Evolutionary conservation across 2,888 invertebrate genomes (phyloP).

Genomic region (Elegia similella): DNA sequence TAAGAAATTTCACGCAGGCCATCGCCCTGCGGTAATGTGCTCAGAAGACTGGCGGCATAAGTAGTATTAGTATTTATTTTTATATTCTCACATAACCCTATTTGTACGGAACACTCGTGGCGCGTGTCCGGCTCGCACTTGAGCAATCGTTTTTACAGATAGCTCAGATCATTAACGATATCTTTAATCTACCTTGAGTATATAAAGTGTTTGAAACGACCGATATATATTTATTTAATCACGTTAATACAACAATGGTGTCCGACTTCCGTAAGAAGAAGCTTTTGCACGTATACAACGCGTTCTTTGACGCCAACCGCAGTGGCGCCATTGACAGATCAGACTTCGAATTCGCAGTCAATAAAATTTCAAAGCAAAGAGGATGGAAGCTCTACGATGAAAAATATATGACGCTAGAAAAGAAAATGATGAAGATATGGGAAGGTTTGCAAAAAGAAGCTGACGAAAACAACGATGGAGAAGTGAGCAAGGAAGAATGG

Average conservation of each 20-base stretch:
- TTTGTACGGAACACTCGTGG: too few species aligned
- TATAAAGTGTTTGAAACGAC: not conserved
- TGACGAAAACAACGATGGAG: slow-evolving; percentile 91
- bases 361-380: slow-evolving; percentile 90
- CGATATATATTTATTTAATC: not conserved
- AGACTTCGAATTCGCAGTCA: slow-evolving; percentile 92
- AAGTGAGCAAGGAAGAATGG: slow-evolving; percentile 76
- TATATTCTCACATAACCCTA: too few species aligned
- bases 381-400: slow-evolving; percentile 88
- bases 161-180: not conserved
- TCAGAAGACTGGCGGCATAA: too few species aligned
- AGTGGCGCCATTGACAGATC: slow-evolving; percentile 93
- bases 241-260: slow-evolving; percentile 75
- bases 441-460: slow-evolving; percentile 89
- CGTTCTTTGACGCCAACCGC: slow-evolving; percentile 93
- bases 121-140: too few species aligned
- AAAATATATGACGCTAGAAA: slow-evolving; percentile 87
- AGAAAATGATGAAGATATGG: slow-evolving; percentile 90
- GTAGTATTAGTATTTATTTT: too few species aligned
- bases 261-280: slow-evolving; percentile 95
- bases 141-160: too few species aligned
- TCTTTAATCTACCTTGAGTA: not conserved
- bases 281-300: slow-evolving; percentile 91
- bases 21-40: too few species aligned
- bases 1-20: too few species aligned